These are phyloP conservation scores for Cercopithecus mona DNA, from an alignment of 2,113 vertebrate genomes.

Conservation along the genomic window DNA sequence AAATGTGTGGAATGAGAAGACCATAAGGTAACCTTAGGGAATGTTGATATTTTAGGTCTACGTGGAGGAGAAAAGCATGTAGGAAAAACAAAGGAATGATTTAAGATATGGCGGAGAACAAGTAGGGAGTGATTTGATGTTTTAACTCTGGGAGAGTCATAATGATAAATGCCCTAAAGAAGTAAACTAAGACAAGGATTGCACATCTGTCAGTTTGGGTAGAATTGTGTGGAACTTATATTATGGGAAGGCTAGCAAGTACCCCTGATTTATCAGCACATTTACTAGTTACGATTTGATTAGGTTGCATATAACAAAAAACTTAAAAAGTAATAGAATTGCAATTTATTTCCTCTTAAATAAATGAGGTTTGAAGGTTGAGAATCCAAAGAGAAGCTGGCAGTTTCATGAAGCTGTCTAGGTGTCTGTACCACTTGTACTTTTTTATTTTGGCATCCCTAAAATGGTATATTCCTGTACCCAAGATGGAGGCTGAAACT, in stretches of 20 bases:
- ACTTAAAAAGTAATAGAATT: neutral
- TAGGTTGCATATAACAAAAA: neutral
- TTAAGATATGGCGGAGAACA: neutral
- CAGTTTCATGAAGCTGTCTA: neutral
- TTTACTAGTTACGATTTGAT: neutral
- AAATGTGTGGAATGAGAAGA: neutral
- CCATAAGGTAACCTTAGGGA: neutral
- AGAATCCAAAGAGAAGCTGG: neutral
- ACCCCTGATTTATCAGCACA: neutral
- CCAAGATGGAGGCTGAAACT: neutral
- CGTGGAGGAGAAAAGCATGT: neutral
- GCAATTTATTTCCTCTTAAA: slow-evolving; percentile 6
- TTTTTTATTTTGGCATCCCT: neutral
- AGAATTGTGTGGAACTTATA: neutral
- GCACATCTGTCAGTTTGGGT: neutral
- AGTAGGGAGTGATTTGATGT: neutral
- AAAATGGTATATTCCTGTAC: neutral
- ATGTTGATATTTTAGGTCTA: neutral
- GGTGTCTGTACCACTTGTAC: neutral
- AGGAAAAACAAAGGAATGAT: neutral
- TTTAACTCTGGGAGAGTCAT: neutral
- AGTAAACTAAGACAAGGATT: neutral
- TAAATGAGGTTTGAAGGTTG: neutral
- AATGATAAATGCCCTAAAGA: neutral
- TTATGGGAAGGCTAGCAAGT: neutral